Conservation (phyloP, 2,113 vertebrate species). For the Echinops telfairi region DNA sequence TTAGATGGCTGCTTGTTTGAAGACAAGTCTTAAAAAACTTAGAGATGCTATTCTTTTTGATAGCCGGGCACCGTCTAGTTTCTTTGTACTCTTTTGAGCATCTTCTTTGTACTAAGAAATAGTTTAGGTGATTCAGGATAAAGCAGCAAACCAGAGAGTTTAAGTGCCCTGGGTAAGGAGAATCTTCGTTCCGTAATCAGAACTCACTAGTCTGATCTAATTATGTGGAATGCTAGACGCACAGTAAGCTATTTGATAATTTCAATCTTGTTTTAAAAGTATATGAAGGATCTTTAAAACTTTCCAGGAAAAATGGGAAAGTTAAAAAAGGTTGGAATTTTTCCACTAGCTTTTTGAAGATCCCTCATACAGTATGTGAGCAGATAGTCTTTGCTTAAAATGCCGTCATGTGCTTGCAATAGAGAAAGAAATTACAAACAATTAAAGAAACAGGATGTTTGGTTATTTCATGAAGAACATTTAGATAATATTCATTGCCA, state of each 20-base stretch:
- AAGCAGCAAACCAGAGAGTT: neutral
- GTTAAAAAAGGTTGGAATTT: too few species aligned
- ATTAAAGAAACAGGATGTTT: neutral
- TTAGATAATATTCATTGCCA: neutral
- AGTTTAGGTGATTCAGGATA: neutral
- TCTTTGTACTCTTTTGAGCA: neutral
- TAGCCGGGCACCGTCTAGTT: too few species aligned
- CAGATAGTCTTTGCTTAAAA: neutral
- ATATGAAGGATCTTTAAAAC: neutral
- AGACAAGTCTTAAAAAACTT: too few species aligned
- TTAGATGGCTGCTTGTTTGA: too few species aligned
- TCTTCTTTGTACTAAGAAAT: slow-evolving; percentile 16
- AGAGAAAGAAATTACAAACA: neutral
- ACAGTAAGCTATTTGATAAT: neutral
- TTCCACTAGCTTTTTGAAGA: too few species aligned
- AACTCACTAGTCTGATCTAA: slow-evolving; percentile 18
- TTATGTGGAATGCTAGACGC: slow-evolving; percentile 12
- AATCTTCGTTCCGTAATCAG: neutral
- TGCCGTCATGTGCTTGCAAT: neutral
- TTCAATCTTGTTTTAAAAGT: neutral
- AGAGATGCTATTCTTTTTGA: too few species aligned
- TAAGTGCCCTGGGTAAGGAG: neutral
- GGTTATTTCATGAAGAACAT: neutral
- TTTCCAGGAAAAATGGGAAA: too few species aligned
- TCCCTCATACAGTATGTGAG: neutral